Evolutionary conservation across 2,113 vertebrate species (phyloP).

Genomic region (Siphamia tubifer): DNA sequence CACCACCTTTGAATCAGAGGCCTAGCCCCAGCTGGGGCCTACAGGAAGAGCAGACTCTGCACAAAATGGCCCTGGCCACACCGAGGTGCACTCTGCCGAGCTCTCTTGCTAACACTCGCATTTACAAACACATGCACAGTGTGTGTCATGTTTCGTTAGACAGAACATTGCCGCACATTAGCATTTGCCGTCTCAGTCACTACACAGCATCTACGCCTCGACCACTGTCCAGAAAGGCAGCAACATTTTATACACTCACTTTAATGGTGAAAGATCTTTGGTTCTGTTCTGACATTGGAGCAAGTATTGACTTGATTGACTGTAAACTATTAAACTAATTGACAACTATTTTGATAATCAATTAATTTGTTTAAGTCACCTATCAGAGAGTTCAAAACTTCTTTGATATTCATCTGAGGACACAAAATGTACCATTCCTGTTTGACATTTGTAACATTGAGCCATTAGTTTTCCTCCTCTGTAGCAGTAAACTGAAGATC

Average conservation of each 20-base stretch:
- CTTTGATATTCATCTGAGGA: too few species aligned
- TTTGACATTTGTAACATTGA: too few species aligned
- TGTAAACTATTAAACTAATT: too few species aligned
- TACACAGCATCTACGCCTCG: conserved; percentile 8
- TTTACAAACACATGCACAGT: conserved; percentile 10
- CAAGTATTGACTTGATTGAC: too few species aligned
- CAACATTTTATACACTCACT: not conserved
- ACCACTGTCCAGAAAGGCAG: not conserved
- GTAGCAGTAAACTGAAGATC: too few species aligned
- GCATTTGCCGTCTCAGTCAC: conserved; percentile 32
- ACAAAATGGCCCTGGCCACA: conserved; percentile 84
- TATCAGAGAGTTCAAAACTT: too few species aligned
- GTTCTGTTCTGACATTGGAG: not conserved
- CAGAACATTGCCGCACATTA: conserved; percentile 52
- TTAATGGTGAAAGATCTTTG: conserved; percentile 5
- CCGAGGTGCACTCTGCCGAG: conserved; percentile 83
- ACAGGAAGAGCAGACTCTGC: conserved; percentile 90
- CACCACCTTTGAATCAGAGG: conserved; percentile 89
- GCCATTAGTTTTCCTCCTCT: too few species aligned
- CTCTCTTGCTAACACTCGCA: conserved; percentile 82
- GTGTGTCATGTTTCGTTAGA: conserved; percentile 76
- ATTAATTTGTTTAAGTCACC: too few species aligned
- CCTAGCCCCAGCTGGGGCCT: conserved; percentile 93
- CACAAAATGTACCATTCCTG: too few species aligned
- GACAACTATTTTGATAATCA: too few species aligned